Evolutionary conservation across 2,797 vertebrate genomes (phyloP).

Genomic region (Acipenser oxyrinchus): DNA sequence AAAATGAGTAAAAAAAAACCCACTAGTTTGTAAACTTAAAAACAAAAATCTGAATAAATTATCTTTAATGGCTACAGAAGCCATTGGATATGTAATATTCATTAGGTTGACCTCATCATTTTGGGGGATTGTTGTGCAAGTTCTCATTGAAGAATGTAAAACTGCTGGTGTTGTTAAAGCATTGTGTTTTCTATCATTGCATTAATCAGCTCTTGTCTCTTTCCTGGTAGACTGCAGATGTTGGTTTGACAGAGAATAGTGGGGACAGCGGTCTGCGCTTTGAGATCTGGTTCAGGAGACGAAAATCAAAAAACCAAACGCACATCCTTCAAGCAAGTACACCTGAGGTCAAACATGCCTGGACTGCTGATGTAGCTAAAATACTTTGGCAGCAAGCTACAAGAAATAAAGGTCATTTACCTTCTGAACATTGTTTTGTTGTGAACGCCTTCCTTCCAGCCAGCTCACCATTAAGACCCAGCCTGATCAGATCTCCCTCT

Average conservation of each 20-base stretch:
- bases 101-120: no score
- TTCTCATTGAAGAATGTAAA: no score
- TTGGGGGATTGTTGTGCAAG: no score
- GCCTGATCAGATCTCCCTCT: no score
- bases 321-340: slow-evolving; percentile 76
- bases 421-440: no score
- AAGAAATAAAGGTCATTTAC: slow-evolving; percentile 77
- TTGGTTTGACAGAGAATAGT: slow-evolving; percentile 84
- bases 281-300: slow-evolving; percentile 91
- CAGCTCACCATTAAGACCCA: no score
- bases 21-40: not conserved
- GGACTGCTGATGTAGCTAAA: slow-evolving; percentile 77
- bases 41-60: not conserved
- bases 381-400: slow-evolving; percentile 92
- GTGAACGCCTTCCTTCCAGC: no score
- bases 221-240: slow-evolving; percentile 77
- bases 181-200: no score
- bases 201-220: not conserved
- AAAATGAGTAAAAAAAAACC: no score
- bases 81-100: no score
- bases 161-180: no score
- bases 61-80: no score
- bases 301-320: slow-evolving; percentile 78
- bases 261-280: slow-evolving; percentile 77
- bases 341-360: slow-evolving; percentile 68